phyloP scores from a whole-genome alignment of 2,113 vertebrate species.

The Morone chrysops region DNA sequence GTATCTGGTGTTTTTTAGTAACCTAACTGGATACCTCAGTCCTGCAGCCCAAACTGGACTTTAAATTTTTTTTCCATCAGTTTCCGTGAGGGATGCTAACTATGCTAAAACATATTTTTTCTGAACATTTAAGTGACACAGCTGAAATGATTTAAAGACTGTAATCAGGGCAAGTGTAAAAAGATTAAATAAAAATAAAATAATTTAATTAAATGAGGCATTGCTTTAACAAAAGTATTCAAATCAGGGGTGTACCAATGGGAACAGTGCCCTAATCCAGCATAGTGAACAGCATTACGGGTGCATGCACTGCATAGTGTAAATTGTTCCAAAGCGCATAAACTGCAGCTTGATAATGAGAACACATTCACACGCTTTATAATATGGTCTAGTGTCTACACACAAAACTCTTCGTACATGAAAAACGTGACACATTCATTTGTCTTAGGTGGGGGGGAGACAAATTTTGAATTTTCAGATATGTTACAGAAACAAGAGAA shows the following conservation, averaged over 20 bases:
- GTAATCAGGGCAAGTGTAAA: background rate
- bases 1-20: background rate
- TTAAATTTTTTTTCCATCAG: background rate
- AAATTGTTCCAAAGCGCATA: constrained; percentile 43
- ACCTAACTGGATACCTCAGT: background rate
- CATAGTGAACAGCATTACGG: constrained; percentile 8
- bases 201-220: background rate
- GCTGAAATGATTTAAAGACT: background rate
- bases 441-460: constrained; percentile 52
- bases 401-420: constrained; percentile 21
- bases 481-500: constrained; percentile 38
- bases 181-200: background rate
- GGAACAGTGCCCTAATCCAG: constrained; percentile 4
- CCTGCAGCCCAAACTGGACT: background rate
- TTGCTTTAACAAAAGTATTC: constrained; percentile 1
- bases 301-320: constrained; percentile 12
- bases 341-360: constrained; percentile 31
- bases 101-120: background rate
- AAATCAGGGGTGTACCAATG: constrained; percentile 1
- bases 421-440: constrained; percentile 69
- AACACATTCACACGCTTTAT: constrained; percentile 13
- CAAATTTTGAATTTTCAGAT: constrained; percentile 37
- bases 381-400: background rate
- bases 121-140: background rate
- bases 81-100: background rate